phyloP scores from a whole-genome alignment of 2,888 invertebrate genomes.

The Diaperis boleti region DNA sequence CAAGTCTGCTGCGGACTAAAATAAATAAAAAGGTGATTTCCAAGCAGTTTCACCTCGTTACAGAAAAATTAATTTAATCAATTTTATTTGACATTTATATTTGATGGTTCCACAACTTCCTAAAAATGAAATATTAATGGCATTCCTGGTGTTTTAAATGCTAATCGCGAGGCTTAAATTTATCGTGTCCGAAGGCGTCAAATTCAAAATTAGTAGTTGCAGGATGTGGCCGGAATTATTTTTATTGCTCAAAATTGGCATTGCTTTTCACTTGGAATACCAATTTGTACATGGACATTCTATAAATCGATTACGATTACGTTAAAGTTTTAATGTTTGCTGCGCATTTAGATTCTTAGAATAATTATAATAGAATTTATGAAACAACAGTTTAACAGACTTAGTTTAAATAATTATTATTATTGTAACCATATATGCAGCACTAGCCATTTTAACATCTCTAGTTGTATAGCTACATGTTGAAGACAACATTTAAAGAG shows the following conservation, averaged over 20 bases:
- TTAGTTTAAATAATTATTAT: no score
- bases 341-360: no score
- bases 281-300: no score
- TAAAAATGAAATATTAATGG: conserved; percentile 30
- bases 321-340: no score
- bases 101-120: conserved; percentile 28
- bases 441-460: no score
- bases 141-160: conserved; percentile 24
- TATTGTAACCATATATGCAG: no score
- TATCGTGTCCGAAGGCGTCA: conserved; percentile 33
- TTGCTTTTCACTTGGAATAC: conserved; percentile 7
- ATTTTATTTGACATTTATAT: conserved; percentile 19
- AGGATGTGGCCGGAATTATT: not conserved
- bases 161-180: conserved; percentile 19
- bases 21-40: conserved; percentile 8
- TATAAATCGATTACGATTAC: no score
- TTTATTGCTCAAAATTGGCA: conserved; percentile 1
- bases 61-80: conserved; percentile 7
- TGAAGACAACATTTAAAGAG: no score
- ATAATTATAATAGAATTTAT: not conserved
- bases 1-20: conserved; percentile 1
- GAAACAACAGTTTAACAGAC: no score
- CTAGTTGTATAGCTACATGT: no score
- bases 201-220: conserved; percentile 24
- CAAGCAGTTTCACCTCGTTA: not conserved